Evolutionary conservation across 1,140 invertebrate species (phyloP).

Genomic region (Asobara japonica): DNA sequence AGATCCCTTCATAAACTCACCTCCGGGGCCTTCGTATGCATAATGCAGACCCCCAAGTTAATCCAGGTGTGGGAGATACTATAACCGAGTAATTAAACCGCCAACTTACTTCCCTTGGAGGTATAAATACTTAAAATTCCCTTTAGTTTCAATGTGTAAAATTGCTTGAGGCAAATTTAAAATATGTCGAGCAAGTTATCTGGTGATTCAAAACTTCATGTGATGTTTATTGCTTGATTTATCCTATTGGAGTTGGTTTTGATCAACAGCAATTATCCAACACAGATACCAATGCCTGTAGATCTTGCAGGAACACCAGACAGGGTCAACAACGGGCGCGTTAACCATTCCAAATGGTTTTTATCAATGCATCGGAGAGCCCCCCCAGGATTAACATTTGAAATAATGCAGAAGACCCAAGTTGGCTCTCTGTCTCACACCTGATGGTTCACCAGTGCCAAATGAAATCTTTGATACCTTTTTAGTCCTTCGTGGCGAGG

Average conservation of each 20-base stretch:
- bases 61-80: constrained; percentile 27
- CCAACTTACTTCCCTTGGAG: constrained; percentile 18
- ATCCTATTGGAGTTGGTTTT: neutral
- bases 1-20: constrained; percentile 65
- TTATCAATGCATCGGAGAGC: constrained; percentile 58
- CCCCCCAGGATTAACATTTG: constrained; percentile 62
- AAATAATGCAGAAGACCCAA: constrained; percentile 48
- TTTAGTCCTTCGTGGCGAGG: constrained; percentile 48
- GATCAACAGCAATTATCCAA: constrained; percentile 30
- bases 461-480: constrained; percentile 39
- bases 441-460: neutral
- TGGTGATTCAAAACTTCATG: neutral
- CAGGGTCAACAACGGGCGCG: constrained; percentile 11
- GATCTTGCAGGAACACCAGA: constrained; percentile 3
- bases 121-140: neutral
- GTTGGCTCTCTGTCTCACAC: neutral
- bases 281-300: constrained; percentile 16
- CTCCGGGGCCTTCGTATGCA: constrained; percentile 54
- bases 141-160: neutral
- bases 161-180: neutral
- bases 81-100: constrained; percentile 52
- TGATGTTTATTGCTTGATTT: constrained; percentile 10
- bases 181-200: neutral
- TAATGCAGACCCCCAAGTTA: constrained; percentile 50
- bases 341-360: constrained; percentile 52